Evolutionary conservation across 2,113 vertebrate species (phyloP), one percentile per base, ranked within the genome.

Genomic region (Aythya baeri): DNA sequence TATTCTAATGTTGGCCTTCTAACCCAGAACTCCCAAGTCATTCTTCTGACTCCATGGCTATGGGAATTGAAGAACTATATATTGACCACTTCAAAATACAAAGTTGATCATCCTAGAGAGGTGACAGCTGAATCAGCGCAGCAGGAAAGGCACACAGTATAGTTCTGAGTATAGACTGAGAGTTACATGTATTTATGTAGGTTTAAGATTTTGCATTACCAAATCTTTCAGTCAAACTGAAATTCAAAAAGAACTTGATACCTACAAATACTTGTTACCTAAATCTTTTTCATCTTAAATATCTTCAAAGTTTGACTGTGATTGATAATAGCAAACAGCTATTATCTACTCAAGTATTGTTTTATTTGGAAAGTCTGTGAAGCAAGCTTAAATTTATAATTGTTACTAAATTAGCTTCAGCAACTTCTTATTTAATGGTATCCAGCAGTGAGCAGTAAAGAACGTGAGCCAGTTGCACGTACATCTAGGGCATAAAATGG

Each of bases 361-460:
- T 88, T 88, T 93, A 54, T 67, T 65, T 65, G 49, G 77, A 76
- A 80, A 83, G 65, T 63, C 61, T 79, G 43, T n/a, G 38, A 46
- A 94, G 67, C 63, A 86, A 83, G 78, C 62, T 88, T 70, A 54
- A 58, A 57, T 80, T 94, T 90, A 8, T 92, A 91, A 84, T 82
- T 74, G 54, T 78, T 80, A 85, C 54, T 22, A 59, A 92, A 82
- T 65, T 76, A 26, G 65, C 61, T 71, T 62, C n/a, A 25, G 68
- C 71, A 93, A 34, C 22, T 93, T 96, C 65, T 92, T 88, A 80
- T 70, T 91, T 93, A 83, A 79, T 61, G 46, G 25, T 62, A 38
- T 29, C 54, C 22, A 58, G 22, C 88, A 34, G 43, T 55, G 58
- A 82, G 49, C 65, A 70, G 32, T 27, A 77, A 77, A 78, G 15